A percentile compares a stretch with the other conserved stretches of the same genome.
Evolutionary conservation across 2,113 vertebrate genomes (phyloP).

Genomic region (Oostethus manadensis): DNA sequence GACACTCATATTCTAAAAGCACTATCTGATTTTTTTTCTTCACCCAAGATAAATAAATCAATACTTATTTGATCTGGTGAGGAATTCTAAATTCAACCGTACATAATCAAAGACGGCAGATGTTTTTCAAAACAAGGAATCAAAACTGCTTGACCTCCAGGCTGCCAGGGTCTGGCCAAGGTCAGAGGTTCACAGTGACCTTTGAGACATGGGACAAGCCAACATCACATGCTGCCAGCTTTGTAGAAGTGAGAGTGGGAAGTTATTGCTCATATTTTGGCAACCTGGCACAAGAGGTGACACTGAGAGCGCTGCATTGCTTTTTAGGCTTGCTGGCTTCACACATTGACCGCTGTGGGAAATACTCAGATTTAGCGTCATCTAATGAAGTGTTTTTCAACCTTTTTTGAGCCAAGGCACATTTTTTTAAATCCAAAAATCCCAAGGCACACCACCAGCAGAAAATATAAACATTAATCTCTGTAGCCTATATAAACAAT

Average conservation of each 20-base stretch:
- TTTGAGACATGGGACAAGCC: slow-evolving; percentile 36
- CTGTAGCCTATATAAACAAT: too few species aligned
- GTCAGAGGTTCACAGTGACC: slow-evolving; percentile 61
- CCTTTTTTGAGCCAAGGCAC: too few species aligned
- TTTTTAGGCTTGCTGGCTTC: slow-evolving; percentile 27
- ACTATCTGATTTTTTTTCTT: background rate
- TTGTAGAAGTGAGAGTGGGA: slow-evolving; percentile 78
- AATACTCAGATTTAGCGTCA: background rate
- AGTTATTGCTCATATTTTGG: slow-evolving; percentile 59
- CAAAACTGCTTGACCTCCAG: slow-evolving; percentile 45
- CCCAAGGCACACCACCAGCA: too few species aligned
- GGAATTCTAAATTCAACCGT: background rate
- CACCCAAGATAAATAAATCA: too few species aligned
- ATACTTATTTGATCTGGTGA: too few species aligned
- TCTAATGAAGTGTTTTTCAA: too few species aligned
- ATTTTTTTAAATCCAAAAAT: too few species aligned
- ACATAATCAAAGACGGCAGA: background rate
- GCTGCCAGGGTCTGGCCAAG: slow-evolving; percentile 18
- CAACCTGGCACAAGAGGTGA: slow-evolving; percentile 58
- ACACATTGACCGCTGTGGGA: slow-evolving; percentile 22
- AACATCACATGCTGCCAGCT: slow-evolving; percentile 61
- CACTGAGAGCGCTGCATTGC: slow-evolving; percentile 40
- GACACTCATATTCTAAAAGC: background rate
- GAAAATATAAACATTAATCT: too few species aligned
- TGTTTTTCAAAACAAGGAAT: slow-evolving; percentile 53